phyloP scores from a whole-genome alignment of 2,888 invertebrate genomes.

The Tromatobia lineatoria region DNA sequence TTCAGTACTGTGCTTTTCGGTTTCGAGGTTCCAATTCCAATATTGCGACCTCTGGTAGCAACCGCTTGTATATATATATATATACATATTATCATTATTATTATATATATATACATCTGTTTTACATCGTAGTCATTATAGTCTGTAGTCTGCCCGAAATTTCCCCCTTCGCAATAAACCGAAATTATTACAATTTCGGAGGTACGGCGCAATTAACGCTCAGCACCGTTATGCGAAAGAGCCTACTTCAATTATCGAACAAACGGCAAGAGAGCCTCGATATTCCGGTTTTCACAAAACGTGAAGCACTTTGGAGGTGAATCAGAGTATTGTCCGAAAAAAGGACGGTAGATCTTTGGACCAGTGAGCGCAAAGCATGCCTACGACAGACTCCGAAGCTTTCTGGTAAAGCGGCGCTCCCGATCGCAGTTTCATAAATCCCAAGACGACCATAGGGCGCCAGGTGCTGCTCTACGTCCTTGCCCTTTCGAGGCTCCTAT shows the following conservation, averaged over 20 bases:
- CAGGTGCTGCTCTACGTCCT: conserved; percentile 59
- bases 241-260: conserved; percentile 13
- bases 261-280: background rate
- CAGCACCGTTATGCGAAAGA: background rate
- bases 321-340: background rate
- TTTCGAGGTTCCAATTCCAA: background rate
- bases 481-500: conserved; percentile 48
- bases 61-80: background rate
- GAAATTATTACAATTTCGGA: conserved; percentile 43
- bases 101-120: background rate
- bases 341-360: background rate
- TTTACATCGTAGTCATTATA: conserved; percentile 5
- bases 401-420: conserved; percentile 2
- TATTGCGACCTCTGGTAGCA: background rate
- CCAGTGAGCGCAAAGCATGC: background rate
- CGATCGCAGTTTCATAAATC: conserved; percentile 54
- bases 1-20: conserved; percentile 33
- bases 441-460: conserved; percentile 50
- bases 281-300: background rate
- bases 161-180: background rate
- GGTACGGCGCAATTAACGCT: conserved; percentile 6
- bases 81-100: too few species aligned
- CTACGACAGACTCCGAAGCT: background rate
- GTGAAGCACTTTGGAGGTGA: background rate
- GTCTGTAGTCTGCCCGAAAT: background rate